Evolutionary conservation across 2,888 invertebrate species (phyloP), one percentile per base, ranked within the genome.

Genomic region (Thecocarcelia acutangulata): DNA sequence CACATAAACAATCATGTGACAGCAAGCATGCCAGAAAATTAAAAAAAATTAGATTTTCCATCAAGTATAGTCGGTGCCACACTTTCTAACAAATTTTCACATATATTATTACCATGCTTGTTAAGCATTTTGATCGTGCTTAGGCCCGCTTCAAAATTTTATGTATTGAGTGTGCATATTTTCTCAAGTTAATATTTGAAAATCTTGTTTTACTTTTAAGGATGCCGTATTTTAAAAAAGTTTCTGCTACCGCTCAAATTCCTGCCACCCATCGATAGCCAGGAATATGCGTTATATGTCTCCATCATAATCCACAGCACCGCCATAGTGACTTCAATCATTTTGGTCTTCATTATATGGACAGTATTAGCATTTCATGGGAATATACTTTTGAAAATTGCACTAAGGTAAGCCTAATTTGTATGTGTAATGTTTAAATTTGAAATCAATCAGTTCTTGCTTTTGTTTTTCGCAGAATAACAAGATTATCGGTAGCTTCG

Each of bases 181-280:
- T n/a, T n/a, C n/a, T n/a, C n/a, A n/a, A n/a, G n/a, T n/a, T n/a
- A n/a, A n/a, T n/a, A n/a, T n/a, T 40, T 19, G 40, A 13, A 0
- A 21, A 44, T 24, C 40, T 42, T 42, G 19, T 69, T n/a, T 46
- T 37, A 1, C 2, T 52, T 68, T 68, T 33, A 42, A 88, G 88
- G 85, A 17, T 89, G 89, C 64, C 87, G 88, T 13, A 56, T 88
- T 50, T 75, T 88, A 0, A 86, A 85, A 64, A 89, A 88, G 66
- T 11, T 88, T 0, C 83, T 89, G 56, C 15, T 85, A 1, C 86
- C 80, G 12, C 0, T 84, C 4, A 81, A 84, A n/a, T 8, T 85
- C 5, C 3, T 88, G 33, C 87, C 88, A 0, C 15, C 58, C 21
- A 84, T 86, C 3, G 86, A 87, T 17, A 58, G 75, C 13, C 13